These are phyloP conservation scores for Tapera naevia DNA, from an alignment of 2,797 vertebrate genomes.

Conservation along the genomic window DNA sequence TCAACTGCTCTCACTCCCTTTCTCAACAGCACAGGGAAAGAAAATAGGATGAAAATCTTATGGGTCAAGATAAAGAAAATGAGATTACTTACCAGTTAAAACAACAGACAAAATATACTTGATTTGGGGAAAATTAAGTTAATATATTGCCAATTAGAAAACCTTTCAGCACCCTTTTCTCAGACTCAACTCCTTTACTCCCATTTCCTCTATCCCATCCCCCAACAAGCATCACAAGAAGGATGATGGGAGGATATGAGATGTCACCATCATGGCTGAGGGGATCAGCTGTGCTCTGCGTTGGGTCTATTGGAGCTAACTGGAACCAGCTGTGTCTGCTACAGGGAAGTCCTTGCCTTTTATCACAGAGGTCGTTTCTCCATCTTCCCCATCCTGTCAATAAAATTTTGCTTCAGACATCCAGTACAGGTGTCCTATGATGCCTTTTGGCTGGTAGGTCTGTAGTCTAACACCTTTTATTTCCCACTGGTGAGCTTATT, in stretches of 20 bases:
- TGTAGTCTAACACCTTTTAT: background rate
- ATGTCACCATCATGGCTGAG: too few relatives aligned
- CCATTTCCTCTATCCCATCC: fast-evolving
- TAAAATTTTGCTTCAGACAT: background rate
- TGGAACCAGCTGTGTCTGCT: too few relatives aligned
- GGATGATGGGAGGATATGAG: background rate
- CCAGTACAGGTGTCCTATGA: background rate
- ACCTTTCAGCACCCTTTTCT: background rate
- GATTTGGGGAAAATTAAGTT: background rate
- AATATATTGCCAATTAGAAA: background rate
- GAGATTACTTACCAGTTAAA: background rate
- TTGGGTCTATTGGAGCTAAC: too few relatives aligned
- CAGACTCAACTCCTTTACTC: background rate
- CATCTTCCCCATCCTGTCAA: background rate
- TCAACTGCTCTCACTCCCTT: background rate
- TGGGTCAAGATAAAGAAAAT: background rate
- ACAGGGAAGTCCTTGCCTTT: background rate
- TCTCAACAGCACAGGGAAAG: background rate
- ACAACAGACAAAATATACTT: background rate
- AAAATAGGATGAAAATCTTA: background rate
- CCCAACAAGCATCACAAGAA: background rate
- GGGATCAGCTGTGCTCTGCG: too few relatives aligned
- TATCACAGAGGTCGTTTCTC: background rate
- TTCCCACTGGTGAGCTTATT: background rate
- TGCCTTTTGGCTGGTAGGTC: background rate